Conservation (phyloP, 2,888 invertebrate genomes). For the Brachyptera putata region DNA sequence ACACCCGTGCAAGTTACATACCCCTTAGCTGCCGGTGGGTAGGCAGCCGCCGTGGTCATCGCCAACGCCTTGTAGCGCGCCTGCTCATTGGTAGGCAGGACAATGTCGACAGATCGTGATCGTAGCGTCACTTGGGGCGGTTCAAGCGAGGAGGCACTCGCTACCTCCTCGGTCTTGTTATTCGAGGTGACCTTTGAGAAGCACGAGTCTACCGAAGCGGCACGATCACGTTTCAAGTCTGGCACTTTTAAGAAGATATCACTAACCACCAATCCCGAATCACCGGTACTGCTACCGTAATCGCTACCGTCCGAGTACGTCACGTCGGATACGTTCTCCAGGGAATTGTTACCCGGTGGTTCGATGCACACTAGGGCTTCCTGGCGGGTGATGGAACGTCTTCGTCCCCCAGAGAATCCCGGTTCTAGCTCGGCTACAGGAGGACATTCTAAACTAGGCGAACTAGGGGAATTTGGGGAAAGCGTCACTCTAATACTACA, state of each 20-base stretch:
- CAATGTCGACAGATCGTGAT: slow-evolving; percentile 83
- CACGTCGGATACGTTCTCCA: slow-evolving; percentile 57
- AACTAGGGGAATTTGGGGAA: slow-evolving; percentile 43
- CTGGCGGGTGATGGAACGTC: slow-evolving; percentile 74
- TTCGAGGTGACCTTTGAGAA: slow-evolving; percentile 68
- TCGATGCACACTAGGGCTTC: slow-evolving; percentile 69
- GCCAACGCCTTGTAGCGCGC: slow-evolving; percentile 81
- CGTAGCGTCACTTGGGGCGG: slow-evolving; percentile 64
- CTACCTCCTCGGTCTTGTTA: slow-evolving; percentile 64
- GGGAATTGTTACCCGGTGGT: slow-evolving; percentile 60
- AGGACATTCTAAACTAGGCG: slow-evolving; percentile 46
- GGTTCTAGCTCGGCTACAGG: slow-evolving; percentile 32
- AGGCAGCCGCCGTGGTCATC: slow-evolving; percentile 50
- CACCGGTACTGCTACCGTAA: slow-evolving; percentile 39
- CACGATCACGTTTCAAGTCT: slow-evolving; percentile 76
- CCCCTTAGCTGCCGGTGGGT: slow-evolving; percentile 5
- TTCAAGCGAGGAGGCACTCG: slow-evolving; percentile 47
- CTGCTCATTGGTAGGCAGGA: slow-evolving; percentile 79
- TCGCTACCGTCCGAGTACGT: slow-evolving; percentile 45
- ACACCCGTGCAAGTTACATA: not conserved
- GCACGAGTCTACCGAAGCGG: slow-evolving; percentile 83
- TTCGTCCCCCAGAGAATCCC: slow-evolving; percentile 44
- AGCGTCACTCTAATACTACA: slow-evolving; percentile 60
- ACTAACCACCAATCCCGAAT: slow-evolving; percentile 47
- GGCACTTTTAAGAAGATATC: slow-evolving; percentile 78